These are phyloP conservation scores for Odontesthes bonariensis DNA, from an alignment of 2,113 vertebrate species.

Conservation along the genomic window DNA sequence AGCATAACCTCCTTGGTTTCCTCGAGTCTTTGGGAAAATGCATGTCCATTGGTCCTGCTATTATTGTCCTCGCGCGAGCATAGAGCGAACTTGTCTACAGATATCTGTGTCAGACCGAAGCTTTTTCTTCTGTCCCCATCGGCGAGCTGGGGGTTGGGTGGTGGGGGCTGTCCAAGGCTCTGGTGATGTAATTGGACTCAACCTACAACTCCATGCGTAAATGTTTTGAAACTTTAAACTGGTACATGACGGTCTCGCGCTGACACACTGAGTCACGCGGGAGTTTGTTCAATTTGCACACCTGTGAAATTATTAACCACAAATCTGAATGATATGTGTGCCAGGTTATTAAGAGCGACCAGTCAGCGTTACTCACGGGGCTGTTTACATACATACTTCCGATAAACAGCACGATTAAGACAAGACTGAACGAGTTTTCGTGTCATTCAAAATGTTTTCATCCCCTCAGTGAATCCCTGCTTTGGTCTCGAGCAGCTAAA, in stretches of 20 bases:
- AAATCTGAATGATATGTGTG: not conserved
- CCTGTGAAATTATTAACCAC: slow-evolving; percentile 25
- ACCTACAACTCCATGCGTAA: slow-evolving; percentile 67
- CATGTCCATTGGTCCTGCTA: slow-evolving; percentile 61
- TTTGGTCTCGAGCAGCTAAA: slow-evolving; percentile 14
- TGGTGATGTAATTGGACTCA: slow-evolving; percentile 72
- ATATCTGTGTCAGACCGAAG: slow-evolving; percentile 7
- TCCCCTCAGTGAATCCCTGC: not conserved
- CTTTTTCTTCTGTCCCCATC: slow-evolving; percentile 1
- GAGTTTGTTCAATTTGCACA: slow-evolving; percentile 1
- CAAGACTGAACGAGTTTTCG: too few species aligned
- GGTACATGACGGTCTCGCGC: slow-evolving; percentile 27
- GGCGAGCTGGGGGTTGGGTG: slow-evolving; percentile 7
- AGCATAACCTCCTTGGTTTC: slow-evolving; percentile 35
- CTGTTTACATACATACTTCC: not conserved
- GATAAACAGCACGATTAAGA: too few species aligned
- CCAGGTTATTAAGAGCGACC: not conserved
- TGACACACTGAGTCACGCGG: slow-evolving; percentile 47
- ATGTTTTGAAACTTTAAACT: slow-evolving; percentile 56
- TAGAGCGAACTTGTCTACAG: not conserved
- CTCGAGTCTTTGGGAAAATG: slow-evolving; percentile 48
- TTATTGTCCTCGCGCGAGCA: not conserved
- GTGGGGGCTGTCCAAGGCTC: slow-evolving; percentile 49
- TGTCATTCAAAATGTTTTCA: not conserved
- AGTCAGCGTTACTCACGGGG: not conserved